Evolutionary conservation across 2,888 invertebrate genomes (phyloP), one percentile per base, ranked within the genome.

Genomic region (Dusona sp.): DNA sequence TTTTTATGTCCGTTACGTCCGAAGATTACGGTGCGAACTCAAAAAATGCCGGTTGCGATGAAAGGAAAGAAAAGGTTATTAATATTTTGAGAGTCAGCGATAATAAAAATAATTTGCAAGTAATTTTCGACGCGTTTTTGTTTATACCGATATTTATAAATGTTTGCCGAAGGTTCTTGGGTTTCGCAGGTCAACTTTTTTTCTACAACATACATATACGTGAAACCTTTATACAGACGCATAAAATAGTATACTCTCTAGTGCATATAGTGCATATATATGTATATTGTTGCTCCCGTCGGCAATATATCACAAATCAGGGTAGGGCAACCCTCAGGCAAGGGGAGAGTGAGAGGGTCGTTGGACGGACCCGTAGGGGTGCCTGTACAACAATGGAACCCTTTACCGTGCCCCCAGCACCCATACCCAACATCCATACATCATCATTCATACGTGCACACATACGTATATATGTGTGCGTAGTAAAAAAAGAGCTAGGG

Each of bases 371-470:
- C 79, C 78, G 74, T 70, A 77, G 83, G 83, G 90, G 89, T 89
- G 90, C 89, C 89, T 89, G 88, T 88, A 88, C 88, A 92, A 94
- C 94, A 94, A 94, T 94, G 89, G 94, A 94, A 94, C 94, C 94
- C 94, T 94, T 94, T 94, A 94, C 92, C 93, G 90, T 92, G 94
- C 94, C 94, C 94, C 91, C 91, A 92, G 91, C 90, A 90, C 90
- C 92, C 92, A 79, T 86, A 92, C 91, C 94, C 93, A 93, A 93
- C 93, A 94, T 92, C 93, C 94, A 94, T 94, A 94, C 94, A 94
- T 94, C 94, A 94, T 94, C 94, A 93, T 94, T 94, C 94, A 92
- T 94, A 92, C 88, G 33, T 57, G 36, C 19, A 68, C 42, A 57
- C 51, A 51, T 22, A 33, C 57, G 45, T 33, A 19, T 75, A 29